phyloP scores from a whole-genome alignment of 2,888 invertebrate species.

The Physocephala rufipes region DNA sequence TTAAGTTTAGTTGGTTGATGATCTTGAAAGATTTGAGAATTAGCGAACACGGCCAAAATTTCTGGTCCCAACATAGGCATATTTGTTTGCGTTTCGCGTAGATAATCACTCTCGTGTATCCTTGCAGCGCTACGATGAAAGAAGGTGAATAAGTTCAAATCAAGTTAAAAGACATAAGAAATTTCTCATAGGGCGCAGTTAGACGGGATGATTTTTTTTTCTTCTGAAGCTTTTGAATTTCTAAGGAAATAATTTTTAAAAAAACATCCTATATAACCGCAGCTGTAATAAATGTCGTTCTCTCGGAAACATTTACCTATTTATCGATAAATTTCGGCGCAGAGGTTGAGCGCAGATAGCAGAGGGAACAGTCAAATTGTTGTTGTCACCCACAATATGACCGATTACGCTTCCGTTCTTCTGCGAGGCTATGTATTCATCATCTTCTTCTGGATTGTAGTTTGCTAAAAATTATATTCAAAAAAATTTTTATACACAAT shows the following conservation, averaged over 20 bases:
- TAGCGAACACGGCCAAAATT: slow-evolving; percentile 65
- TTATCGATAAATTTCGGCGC: slow-evolving; percentile 55
- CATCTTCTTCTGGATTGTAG: slow-evolving; percentile 67
- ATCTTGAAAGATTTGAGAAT: slow-evolving; percentile 66
- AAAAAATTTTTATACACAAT: not conserved
- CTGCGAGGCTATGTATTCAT: slow-evolving; percentile 56
- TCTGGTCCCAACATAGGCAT: slow-evolving; percentile 66
- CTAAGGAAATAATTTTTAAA: not conserved
- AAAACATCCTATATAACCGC: not conserved
- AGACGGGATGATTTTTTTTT: too few relatives aligned
- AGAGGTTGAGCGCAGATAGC: slow-evolving; percentile 63
- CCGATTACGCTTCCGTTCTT: slow-evolving; percentile 58
- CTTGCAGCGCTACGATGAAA: slow-evolving; percentile 54
- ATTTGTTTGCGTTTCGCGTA: slow-evolving; percentile 65
- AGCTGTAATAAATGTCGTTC: slow-evolving; percentile 39
- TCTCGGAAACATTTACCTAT: slow-evolving; percentile 56
- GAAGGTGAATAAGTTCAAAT: slow-evolving; percentile 3
- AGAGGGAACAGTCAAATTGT: slow-evolving; percentile 56
- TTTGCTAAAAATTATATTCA: slow-evolving; percentile 62
- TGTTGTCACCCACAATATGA: slow-evolving; percentile 61
- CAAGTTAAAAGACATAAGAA: not conserved
- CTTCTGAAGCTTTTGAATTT: not conserved
- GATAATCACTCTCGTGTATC: slow-evolving; percentile 65
- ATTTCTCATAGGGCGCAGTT: too few relatives aligned
- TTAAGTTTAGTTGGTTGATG: slow-evolving; percentile 64